A percentile compares a stretch with the other conserved stretches of the same genome.
Evolutionary conservation across 2,113 vertebrate species (phyloP).

Genomic region (Malurus cyaneus): DNA sequence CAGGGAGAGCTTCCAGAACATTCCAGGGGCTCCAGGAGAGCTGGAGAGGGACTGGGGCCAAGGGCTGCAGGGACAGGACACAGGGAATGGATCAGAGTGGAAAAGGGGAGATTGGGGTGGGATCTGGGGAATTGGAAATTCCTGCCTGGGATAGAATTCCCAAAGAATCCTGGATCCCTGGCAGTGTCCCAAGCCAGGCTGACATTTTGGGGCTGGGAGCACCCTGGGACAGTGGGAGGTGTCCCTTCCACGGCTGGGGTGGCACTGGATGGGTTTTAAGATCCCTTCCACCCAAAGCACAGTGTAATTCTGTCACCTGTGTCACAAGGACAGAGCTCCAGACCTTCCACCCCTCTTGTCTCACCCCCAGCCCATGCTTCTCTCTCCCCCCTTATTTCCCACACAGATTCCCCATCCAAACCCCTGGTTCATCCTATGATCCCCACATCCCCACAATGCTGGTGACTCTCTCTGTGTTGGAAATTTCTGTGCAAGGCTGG

Average conservation of each 20-base stretch:
- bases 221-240: rapidly evolving
- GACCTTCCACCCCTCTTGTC: background rate
- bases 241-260: background rate
- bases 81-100: background rate
- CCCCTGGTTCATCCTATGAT: background rate
- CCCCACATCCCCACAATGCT: rapidly evolving
- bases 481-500: background rate
- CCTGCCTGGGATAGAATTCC: rapidly evolving
- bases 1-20: background rate
- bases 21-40: background rate
- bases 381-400: background rate
- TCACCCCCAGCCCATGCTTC: background rate
- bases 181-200: rapidly evolving
- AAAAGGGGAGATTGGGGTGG: background rate
- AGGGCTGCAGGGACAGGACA: rapidly evolving
- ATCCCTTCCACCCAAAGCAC: no score
- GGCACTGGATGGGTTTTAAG: background rate
- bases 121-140: background rate
- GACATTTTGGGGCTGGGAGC: background rate
- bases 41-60: background rate
- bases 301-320: background rate
- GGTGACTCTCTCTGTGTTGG: background rate
- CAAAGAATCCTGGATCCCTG: background rate
- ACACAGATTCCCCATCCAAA: background rate
- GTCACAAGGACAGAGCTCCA: background rate